phyloP scores from a whole-genome alignment of 2,888 invertebrate species.

The Xylophagus ater region DNA sequence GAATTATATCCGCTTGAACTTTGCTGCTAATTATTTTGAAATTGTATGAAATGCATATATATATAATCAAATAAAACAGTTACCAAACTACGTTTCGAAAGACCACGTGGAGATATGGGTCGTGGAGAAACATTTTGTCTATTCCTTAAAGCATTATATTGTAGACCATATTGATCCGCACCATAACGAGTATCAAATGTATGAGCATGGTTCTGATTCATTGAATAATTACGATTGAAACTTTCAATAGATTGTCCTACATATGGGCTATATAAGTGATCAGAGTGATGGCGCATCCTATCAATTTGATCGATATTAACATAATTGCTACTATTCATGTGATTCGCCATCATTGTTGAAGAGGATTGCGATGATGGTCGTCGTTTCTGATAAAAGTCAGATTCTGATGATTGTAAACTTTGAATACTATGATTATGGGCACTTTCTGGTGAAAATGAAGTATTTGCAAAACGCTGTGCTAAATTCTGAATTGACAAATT shows the following conservation, averaged over 20 bases:
- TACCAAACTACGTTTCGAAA: conserved; percentile 6
- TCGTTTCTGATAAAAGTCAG: conserved; percentile 21
- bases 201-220: conserved; percentile 33
- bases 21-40: conserved; percentile 4
- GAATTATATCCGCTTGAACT: conserved; percentile 21
- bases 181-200: conserved; percentile 26
- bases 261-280: conserved; percentile 28
- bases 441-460: conserved; percentile 29
- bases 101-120: conserved; percentile 21
- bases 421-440: conserved; percentile 16
- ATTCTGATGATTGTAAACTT: conserved; percentile 9
- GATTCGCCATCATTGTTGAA: conserved; percentile 6
- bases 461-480: conserved; percentile 32
- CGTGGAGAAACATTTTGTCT: conserved; percentile 26
- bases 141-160: conserved; percentile 27
- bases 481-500: conserved; percentile 41
- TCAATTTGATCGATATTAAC: conserved; percentile 49
- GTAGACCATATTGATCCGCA: conserved; percentile 16
- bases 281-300: conserved; percentile 39
- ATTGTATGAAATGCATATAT: no score
- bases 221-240: conserved; percentile 37
- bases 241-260: conserved; percentile 23
- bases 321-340: conserved; percentile 33
- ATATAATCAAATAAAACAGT: no score
- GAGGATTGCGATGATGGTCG: conserved; percentile 22